Evolutionary conservation across 1,140 invertebrate species (phyloP).

Genomic region (Eupeodes corollae): DNA sequence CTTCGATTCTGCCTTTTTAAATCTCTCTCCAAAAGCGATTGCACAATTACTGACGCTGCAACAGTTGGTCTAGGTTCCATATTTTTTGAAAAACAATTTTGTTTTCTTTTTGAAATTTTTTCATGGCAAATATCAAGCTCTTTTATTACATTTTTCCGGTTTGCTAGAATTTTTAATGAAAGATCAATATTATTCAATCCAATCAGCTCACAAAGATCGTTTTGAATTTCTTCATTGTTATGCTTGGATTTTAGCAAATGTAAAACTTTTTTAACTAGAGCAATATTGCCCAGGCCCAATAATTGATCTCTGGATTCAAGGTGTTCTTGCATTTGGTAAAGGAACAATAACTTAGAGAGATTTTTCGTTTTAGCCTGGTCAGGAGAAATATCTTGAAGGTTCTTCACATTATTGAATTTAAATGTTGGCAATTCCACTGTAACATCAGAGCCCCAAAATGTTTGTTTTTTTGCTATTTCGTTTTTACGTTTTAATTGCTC

Average conservation of each 20-base stretch:
- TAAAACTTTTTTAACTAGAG: slow-evolving; percentile 49
- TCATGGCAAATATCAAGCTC: slow-evolving; percentile 32
- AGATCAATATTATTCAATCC: slow-evolving; percentile 79
- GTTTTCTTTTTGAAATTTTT: slow-evolving; percentile 24
- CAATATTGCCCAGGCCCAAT: slow-evolving; percentile 46
- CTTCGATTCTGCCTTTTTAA: slow-evolving; percentile 73
- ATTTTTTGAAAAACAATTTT: slow-evolving; percentile 17
- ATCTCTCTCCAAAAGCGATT: slow-evolving; percentile 73
- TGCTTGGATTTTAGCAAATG: slow-evolving; percentile 49
- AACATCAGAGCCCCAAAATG: slow-evolving; percentile 39
- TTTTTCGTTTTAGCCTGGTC: slow-evolving; percentile 34
- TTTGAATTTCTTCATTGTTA: slow-evolving; percentile 64
- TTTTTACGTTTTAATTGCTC: neutral
- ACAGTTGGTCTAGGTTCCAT: slow-evolving; percentile 22
- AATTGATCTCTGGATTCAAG: slow-evolving; percentile 8
- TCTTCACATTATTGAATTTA: slow-evolving; percentile 19
- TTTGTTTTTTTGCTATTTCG: slow-evolving; percentile 21
- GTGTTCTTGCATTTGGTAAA: slow-evolving; percentile 32
- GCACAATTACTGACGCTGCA: slow-evolving; percentile 53
- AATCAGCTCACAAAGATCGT: slow-evolving; percentile 77
- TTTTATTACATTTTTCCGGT: slow-evolving; percentile 49
- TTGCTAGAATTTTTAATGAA: slow-evolving; percentile 62
- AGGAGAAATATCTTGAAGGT: slow-evolving; percentile 33
- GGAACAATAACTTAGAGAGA: slow-evolving; percentile 35
- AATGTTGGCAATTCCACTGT: slow-evolving; percentile 32